These are phyloP conservation scores for Pedicia rivosa DNA, from an alignment of 2,888 invertebrate genomes.

Conservation along the genomic window DNA sequence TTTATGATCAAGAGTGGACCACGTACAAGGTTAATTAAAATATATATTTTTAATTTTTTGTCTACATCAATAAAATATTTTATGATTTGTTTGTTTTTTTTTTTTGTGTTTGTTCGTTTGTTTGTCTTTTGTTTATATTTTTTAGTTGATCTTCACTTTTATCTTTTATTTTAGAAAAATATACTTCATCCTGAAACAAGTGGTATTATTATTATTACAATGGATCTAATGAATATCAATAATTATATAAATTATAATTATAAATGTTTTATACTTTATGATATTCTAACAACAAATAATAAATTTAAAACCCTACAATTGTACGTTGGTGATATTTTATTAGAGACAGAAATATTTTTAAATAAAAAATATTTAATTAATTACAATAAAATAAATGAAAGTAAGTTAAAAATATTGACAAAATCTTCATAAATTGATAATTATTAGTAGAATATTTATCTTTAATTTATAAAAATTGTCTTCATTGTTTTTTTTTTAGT, in stretches of 20 bases:
- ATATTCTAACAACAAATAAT: slow-evolving; percentile 6
- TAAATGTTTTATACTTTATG: slow-evolving; percentile 8
- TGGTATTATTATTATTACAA: slow-evolving; percentile 7
- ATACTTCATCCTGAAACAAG: slow-evolving; percentile 8
- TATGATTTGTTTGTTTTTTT: neutral
- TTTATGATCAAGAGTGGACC: slow-evolving; percentile 10
- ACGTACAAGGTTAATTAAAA: slow-evolving; percentile 7
- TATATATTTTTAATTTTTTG: neutral
- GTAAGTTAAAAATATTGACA: slow-evolving; percentile 7
- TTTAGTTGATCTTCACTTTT: too few species aligned
- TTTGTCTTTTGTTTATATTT: slow-evolving; percentile 1
- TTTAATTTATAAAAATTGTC: too few species aligned
- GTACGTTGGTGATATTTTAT: slow-evolving; percentile 8
- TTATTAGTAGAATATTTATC: too few species aligned
- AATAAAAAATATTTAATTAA: slow-evolving; percentile 8
- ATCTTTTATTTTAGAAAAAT: slow-evolving; percentile 4
- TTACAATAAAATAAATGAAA: slow-evolving; percentile 3
- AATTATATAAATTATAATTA: neutral
- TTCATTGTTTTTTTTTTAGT: too few species aligned
- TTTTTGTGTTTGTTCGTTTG: neutral
- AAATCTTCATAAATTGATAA: too few species aligned
- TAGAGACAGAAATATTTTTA: slow-evolving; percentile 8
- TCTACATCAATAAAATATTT: neutral
- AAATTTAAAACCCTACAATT: slow-evolving; percentile 7
- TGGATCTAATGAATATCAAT: slow-evolving; percentile 6